Conservation (phyloP, 2,113 vertebrate genomes). For the Fregata magnificens region DNA sequence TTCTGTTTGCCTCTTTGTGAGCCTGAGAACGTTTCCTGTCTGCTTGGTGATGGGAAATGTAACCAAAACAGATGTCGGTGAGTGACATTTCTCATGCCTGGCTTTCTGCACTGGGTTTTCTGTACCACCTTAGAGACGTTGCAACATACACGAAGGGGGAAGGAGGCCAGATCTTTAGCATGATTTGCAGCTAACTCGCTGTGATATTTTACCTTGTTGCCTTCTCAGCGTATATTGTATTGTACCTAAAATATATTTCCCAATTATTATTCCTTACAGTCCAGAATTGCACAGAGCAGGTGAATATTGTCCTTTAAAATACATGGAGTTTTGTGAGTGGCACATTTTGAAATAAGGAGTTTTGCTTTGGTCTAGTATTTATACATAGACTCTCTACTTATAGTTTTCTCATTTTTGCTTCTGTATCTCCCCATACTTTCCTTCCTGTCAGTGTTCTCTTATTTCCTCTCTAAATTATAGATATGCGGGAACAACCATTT, state of each 20-base stretch:
- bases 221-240: background rate
- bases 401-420: background rate
- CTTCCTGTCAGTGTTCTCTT: background rate
- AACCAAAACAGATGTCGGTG: conserved; percentile 4
- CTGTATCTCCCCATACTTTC: background rate
- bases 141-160: background rate
- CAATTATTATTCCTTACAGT: background rate
- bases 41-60: conserved; percentile 57
- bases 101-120: background rate
- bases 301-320: background rate
- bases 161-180: background rate
- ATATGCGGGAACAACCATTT: background rate
- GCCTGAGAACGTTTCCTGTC: conserved; percentile 61
- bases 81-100: conserved; percentile 38
- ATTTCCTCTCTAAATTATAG: background rate
- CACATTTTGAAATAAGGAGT: background rate
- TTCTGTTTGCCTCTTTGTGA: conserved; percentile 62
- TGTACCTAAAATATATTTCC: background rate
- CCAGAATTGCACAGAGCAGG: background rate
- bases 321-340: background rate
- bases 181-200: background rate
- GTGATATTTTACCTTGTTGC: background rate
- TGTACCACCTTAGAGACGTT: background rate
- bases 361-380: background rate
- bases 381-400: background rate